Conservation (phyloP, 2,113 vertebrate genomes). For the Danionella cerebrum region DNA sequence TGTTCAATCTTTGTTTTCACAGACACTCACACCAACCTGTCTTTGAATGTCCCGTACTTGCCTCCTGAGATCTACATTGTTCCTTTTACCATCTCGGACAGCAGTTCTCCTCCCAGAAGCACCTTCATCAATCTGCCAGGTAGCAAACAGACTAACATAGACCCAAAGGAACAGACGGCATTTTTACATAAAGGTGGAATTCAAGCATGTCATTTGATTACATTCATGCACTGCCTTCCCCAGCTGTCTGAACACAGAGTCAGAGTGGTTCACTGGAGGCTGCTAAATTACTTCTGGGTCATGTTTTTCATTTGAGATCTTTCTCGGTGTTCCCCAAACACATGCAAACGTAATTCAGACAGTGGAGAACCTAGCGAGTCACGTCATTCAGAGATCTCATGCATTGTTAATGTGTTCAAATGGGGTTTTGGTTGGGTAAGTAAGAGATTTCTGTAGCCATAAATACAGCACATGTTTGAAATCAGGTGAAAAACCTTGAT, state of each 20-base stretch:
- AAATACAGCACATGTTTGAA: no score
- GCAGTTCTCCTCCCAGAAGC: slow-evolving; percentile 58
- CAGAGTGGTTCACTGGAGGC: not conserved
- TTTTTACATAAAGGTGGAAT: not conserved
- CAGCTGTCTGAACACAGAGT: not conserved
- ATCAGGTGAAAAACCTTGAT: no score
- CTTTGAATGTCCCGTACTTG: slow-evolving; percentile 67
- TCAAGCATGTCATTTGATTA: not conserved
- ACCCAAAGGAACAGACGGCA: not conserved
- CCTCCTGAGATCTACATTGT: slow-evolving; percentile 67
- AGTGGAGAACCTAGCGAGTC: not conserved
- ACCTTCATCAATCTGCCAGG: slow-evolving; percentile 71
- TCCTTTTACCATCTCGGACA: slow-evolving; percentile 69
- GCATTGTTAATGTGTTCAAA: not conserved
- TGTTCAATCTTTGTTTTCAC: slow-evolving; percentile 17
- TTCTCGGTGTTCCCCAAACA: not conserved
- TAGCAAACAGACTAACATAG: slow-evolving; percentile 40
- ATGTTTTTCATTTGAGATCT: not conserved
- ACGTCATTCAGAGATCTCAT: not conserved
- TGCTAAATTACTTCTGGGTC: slow-evolving; percentile 1
- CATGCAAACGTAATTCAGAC: not conserved
- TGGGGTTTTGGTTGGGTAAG: not conserved
- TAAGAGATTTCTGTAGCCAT: no score
- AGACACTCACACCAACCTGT: slow-evolving; percentile 75
- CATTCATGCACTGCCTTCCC: not conserved